These are phyloP conservation scores for Lithobius niger DNA, from an alignment of 1,140 invertebrate species.

Conservation along the genomic window DNA sequence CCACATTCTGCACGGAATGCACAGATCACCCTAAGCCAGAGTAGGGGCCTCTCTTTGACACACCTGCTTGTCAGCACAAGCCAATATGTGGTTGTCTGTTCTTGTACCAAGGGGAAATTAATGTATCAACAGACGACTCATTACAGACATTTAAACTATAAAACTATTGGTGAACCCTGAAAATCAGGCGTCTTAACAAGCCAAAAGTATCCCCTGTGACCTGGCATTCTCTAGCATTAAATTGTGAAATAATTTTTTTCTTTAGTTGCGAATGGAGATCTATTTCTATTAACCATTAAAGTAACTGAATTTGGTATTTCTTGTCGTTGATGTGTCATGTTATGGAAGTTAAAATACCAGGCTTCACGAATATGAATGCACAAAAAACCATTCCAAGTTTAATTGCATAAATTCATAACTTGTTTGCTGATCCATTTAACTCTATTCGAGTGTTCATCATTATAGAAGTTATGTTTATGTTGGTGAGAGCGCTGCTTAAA, in stretches of 20 bases:
- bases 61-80: background rate
- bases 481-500: too few relatives aligned
- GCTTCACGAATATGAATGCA: too few relatives aligned
- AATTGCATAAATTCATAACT: too few relatives aligned
- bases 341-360: too few relatives aligned
- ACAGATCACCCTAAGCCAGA: too few relatives aligned
- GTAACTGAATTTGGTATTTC: too few relatives aligned
- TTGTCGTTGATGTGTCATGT: too few relatives aligned
- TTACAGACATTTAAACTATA: background rate
- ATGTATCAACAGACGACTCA: background rate
- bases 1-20: background rate
- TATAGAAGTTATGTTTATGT: too few relatives aligned
- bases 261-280: background rate
- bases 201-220: background rate
- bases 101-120: background rate
- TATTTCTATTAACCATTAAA: background rate
- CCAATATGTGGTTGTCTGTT: background rate
- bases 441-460: too few relatives aligned
- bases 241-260: background rate
- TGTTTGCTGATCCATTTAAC: too few relatives aligned
- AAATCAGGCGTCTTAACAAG: background rate
- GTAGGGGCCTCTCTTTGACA: background rate
- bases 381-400: too few relatives aligned
- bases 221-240: background rate
- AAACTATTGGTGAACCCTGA: background rate